Evolutionary conservation across 2,113 vertebrate genomes (phyloP).

Genomic region (Actenoides hombroni): DNA sequence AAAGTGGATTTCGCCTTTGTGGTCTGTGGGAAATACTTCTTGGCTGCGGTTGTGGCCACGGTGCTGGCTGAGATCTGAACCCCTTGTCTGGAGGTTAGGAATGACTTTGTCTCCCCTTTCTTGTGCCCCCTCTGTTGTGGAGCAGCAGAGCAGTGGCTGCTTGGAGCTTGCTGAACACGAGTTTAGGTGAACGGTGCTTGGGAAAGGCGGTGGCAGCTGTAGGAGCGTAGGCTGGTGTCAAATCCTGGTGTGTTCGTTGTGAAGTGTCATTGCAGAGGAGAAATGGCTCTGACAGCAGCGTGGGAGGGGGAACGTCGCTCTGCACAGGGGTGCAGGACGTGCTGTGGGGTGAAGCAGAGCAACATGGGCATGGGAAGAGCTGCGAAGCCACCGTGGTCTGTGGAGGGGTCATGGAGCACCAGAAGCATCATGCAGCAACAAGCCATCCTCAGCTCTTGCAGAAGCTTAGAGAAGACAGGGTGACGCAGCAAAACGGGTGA

Average conservation of each 20-base stretch:
- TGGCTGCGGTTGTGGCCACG: not conserved
- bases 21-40: not conserved
- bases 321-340: not conserved
- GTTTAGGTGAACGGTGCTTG: too few species aligned
- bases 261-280: not conserved
- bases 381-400: not conserved
- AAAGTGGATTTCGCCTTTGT: too few species aligned
- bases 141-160: not conserved
- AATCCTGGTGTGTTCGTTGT: too few species aligned
- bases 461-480: not conserved
- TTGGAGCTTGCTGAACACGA: not conserved
- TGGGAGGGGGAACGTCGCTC: not conserved
- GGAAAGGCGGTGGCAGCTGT: not conserved
- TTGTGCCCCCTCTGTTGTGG: accelerated
- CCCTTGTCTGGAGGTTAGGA: accelerated
- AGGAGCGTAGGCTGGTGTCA: not conserved
- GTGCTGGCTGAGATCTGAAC: not conserved
- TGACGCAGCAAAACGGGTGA: not conserved
- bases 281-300: not conserved
- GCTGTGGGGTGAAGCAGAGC: too few species aligned
- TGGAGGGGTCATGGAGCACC: not conserved
- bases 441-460: not conserved
- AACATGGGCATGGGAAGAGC: not conserved
- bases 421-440: accelerated
- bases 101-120: not conserved